Evolutionary conservation across 2,888 invertebrate genomes (phyloP).

Genomic region (Coelinius sp.): DNA sequence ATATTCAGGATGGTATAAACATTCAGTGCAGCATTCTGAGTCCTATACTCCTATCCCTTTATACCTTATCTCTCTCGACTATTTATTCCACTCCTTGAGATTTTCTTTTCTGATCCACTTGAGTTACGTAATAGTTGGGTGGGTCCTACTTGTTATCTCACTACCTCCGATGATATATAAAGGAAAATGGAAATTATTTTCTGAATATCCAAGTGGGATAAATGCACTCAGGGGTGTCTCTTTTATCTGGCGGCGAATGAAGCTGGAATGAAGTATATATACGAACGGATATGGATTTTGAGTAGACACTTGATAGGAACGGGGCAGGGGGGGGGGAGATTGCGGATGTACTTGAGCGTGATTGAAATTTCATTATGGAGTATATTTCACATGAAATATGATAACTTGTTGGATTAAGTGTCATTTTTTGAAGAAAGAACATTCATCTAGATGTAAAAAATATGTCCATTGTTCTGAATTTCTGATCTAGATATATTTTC

Average conservation of each 20-base stretch:
- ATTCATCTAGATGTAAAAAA: not conserved
- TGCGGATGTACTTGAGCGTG: not conserved
- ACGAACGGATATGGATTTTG: not conserved
- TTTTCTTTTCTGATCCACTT: conserved; percentile 25
- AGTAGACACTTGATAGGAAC: not conserved
- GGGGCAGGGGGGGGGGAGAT: not conserved
- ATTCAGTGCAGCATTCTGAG: not conserved
- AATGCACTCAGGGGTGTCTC: not conserved
- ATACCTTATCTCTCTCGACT: not conserved
- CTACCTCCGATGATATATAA: not conserved
- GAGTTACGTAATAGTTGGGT: conserved; percentile 5
- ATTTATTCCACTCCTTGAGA: conserved; percentile 15
- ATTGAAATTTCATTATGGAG: not conserved
- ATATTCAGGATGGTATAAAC: not conserved
- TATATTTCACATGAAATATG: not conserved
- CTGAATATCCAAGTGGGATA: conserved; percentile 20
- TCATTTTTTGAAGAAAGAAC: not conserved
- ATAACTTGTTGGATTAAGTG: not conserved
- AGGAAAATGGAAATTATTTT: conserved; percentile 21
- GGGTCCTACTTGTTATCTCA: not conserved
- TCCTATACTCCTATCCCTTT: too few species aligned
- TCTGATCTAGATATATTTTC: not conserved
- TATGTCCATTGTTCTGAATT: not conserved
- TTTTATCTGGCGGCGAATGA: not conserved
- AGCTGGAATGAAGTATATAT: not conserved